Percentiles rank a stretch among this genome's conserved stretches.
phyloP scores from a whole-genome alignment of 64 coral and sea anemone species.

The Orbicella faveolata region DNA sequence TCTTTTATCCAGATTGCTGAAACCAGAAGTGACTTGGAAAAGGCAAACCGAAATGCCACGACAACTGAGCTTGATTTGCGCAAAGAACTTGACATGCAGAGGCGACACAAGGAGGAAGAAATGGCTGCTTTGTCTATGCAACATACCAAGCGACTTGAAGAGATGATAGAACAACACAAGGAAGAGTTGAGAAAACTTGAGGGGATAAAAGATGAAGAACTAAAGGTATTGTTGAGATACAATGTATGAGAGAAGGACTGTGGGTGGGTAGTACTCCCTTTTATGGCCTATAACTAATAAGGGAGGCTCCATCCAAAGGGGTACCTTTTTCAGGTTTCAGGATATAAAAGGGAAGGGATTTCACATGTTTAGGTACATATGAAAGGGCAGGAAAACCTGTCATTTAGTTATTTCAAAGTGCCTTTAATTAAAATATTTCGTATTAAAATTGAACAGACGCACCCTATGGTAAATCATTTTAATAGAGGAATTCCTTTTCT shows the following conservation, averaged over 20 bases:
- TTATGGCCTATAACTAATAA: too few relatives aligned
- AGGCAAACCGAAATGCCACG: constrained; percentile 54
- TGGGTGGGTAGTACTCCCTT: not conserved
- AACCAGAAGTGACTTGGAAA: constrained; percentile 66
- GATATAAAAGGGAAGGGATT: too few relatives aligned
- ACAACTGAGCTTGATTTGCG: constrained; percentile 52
- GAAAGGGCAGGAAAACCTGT: too few relatives aligned
- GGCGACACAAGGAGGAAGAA: constrained; percentile 65
- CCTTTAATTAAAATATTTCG: too few relatives aligned
- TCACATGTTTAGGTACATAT: too few relatives aligned
- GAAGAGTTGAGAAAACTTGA: constrained; percentile 63
- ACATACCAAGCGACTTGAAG: constrained; percentile 71
- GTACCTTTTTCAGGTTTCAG: too few relatives aligned
- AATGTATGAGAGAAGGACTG: too few relatives aligned
- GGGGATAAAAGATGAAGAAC: constrained; percentile 73
- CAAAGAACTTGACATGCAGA: constrained; percentile 56
- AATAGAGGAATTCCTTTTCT: too few relatives aligned
- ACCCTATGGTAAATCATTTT: too few relatives aligned
- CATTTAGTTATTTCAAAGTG: too few relatives aligned
- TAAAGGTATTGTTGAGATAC: constrained; percentile 61
- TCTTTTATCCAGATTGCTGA: constrained; percentile 58
- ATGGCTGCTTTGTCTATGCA: constrained; percentile 64
- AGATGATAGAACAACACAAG: constrained; percentile 54
- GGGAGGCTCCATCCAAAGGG: too few relatives aligned
- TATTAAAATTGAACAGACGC: too few relatives aligned